These are phyloP conservation scores for Temnothorax nylanderi DNA, from an alignment of 1,140 invertebrate species.

Conservation along the genomic window DNA sequence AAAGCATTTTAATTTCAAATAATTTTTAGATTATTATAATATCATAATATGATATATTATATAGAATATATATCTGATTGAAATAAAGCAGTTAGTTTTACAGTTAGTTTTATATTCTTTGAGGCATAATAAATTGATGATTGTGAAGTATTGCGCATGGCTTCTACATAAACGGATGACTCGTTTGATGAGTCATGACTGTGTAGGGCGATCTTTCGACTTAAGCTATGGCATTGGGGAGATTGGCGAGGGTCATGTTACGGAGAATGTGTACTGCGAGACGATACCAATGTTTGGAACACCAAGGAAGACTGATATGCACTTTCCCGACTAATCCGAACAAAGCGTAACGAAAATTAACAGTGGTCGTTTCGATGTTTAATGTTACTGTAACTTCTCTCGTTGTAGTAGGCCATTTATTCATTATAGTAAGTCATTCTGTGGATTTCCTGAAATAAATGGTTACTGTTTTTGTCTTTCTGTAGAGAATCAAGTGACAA, in stretches of 20 bases:
- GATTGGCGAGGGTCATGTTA: conserved; percentile 53
- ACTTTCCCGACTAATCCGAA: neutral
- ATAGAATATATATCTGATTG: neutral
- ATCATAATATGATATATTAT: neutral
- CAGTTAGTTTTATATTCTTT: conserved; percentile 26
- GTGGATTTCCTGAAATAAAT: neutral
- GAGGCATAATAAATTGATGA: conserved; percentile 59
- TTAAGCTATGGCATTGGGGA: conserved; percentile 52
- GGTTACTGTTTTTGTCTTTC: neutral
- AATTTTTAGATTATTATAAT: neutral
- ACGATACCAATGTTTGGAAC: conserved; percentile 26
- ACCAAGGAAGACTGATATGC: conserved; percentile 4
- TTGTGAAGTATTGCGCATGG: conserved; percentile 48
- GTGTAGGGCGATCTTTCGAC: conserved; percentile 58
- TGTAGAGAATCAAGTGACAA: neutral
- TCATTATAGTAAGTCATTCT: neutral
- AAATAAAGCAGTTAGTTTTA: neutral
- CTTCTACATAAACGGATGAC: conserved; percentile 54
- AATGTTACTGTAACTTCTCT: neutral
- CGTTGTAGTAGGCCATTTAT: neutral
- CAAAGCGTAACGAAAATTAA: conserved; percentile 24
- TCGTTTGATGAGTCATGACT: conserved; percentile 67
- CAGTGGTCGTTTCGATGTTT: neutral
- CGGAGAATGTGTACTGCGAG: conserved; percentile 31
- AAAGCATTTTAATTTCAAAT: too few species aligned